These are phyloP conservation scores for Drosophila imparisetae DNA, from an alignment of 2,888 invertebrate species.

Conservation along the genomic window DNA sequence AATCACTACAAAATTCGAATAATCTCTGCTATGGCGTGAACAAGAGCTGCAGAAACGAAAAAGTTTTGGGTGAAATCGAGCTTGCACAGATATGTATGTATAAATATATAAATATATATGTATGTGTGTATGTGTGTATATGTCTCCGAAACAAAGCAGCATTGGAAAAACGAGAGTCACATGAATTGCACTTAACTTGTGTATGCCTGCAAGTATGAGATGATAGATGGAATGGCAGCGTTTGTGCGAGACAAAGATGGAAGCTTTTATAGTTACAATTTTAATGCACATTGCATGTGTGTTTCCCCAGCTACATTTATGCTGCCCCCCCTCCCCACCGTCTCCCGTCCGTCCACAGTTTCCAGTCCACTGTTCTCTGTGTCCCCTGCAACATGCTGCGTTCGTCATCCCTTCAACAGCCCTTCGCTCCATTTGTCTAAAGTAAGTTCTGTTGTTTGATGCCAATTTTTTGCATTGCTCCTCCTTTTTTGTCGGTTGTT, in stretches of 20 bases:
- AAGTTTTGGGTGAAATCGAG: conserved; percentile 54
- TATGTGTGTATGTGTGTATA: not conserved
- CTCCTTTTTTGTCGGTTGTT: conserved; percentile 75
- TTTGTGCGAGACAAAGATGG: conserved; percentile 10
- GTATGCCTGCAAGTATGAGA: conserved; percentile 33
- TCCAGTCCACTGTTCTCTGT: too few species aligned
- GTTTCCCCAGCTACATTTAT: conserved; percentile 20
- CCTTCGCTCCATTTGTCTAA: conserved; percentile 48
- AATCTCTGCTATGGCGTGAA: not conserved
- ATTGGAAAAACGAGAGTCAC: conserved; percentile 53
- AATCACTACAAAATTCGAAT: not conserved
- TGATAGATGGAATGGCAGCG: conserved; percentile 20
- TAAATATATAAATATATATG: not conserved
- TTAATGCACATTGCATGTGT: conserved; percentile 77
- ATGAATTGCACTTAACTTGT: conserved; percentile 80
- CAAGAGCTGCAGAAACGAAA: conserved; percentile 22
- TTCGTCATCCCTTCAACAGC: conserved; percentile 16
- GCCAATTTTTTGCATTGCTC: conserved; percentile 76
- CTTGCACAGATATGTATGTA: conserved; percentile 9
- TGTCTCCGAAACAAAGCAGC: conserved; percentile 9
- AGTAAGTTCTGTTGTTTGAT: conserved; percentile 79
- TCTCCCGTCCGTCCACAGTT: too few species aligned
- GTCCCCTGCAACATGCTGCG: not conserved
- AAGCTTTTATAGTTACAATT: conserved; percentile 77
- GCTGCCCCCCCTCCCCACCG: not conserved